Base-by-base conservation (phyloP, 2,888 invertebrate genomes). In the Ormyrus labotus region DNA sequence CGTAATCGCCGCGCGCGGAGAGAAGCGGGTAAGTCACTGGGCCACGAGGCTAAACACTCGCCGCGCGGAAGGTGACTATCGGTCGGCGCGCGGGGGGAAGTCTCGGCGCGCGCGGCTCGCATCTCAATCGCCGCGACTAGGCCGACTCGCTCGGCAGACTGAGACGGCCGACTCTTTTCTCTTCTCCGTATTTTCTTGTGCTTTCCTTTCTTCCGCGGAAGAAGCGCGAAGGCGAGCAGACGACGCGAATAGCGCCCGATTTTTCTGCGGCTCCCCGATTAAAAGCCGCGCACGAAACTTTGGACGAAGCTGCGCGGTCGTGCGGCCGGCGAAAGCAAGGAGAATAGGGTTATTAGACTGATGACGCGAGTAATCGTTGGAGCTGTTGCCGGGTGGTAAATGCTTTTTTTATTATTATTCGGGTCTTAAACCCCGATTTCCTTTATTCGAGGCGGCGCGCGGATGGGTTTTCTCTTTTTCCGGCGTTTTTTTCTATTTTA, bases 141-240 rank as follows among this genome's bases (percentile, higher is more conserved):
- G 84, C 83, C 85, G 80, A 78, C 78, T 82, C 82, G 84, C 82
- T 84, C 75, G 79, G 74, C 81, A 79, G 83, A 83, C 84, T 79
- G 84, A 82, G 69, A 83, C 84, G 83, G 70, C 71, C 79, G 81
- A 67, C 78, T 83, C 71, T 82, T 4, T 63, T 72, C 47, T 51
- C 48, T 55, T 34, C 34, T 34, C 34, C 34, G 34, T 34, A 34
- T 34, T 34, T 34, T 75, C 48, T 64, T 68, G 19, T 13, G 13
- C 19, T 34, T 34, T 53, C 77, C 65, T 69, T 0, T 47, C 47
- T 45, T 13, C 34, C 34, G 53, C 19, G 67, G 13, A 19, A n/a
- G 65, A 7, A 6, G 10, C 64, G 19, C 65, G 34, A 5, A 19
- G 13, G 6, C 7, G 57, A 57, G 34, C n/a, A n/a, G 57, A n/a